Conservation (phyloP, 2,113 vertebrate genomes). For the Corythaixoides concolor region DNA sequence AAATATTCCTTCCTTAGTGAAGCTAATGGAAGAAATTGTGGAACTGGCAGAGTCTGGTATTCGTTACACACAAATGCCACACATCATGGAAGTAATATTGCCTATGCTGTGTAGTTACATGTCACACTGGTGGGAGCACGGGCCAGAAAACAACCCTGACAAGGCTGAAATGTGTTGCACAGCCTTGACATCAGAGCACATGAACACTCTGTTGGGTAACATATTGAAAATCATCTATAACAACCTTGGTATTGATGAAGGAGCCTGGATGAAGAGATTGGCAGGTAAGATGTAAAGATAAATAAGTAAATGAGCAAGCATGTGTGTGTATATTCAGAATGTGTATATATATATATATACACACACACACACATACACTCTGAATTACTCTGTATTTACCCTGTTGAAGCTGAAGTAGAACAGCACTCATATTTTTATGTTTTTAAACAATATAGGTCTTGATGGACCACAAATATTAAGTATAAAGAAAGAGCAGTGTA, state of each 20-base stretch:
- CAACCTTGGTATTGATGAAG: conserved; percentile 94
- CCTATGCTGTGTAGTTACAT: conserved; percentile 96
- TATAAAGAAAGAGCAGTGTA: not conserved
- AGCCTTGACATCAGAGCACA: conserved; percentile 89
- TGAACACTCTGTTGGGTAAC: conserved; percentile 94
- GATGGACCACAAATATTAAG: not conserved
- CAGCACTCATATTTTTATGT: not conserved
- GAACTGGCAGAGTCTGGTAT: conserved; percentile 91
- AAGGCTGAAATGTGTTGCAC: conserved; percentile 86
- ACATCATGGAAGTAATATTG: conserved; percentile 94
- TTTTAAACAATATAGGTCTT: not conserved
- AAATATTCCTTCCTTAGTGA: conserved; percentile 88
- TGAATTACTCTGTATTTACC: not conserved
- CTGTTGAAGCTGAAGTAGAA: not conserved
- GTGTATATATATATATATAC: too few relatives aligned
- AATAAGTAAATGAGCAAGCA: not conserved
- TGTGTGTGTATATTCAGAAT: not conserved
- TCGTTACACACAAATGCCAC: conserved; percentile 94
- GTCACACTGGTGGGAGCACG: conserved; percentile 97
- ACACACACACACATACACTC: too few relatives aligned
- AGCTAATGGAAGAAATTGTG: conserved; percentile 91
- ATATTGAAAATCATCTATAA: conserved; percentile 97
- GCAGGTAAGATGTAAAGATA: conserved; percentile 78
- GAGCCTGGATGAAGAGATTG: conserved; percentile 95
- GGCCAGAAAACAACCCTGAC: conserved; percentile 83